Percentiles rank a stretch among this genome's conserved stretches.
Evolutionary conservation across 1,140 invertebrate genomes (phyloP).

Genomic region (Nomia melanderi): DNA sequence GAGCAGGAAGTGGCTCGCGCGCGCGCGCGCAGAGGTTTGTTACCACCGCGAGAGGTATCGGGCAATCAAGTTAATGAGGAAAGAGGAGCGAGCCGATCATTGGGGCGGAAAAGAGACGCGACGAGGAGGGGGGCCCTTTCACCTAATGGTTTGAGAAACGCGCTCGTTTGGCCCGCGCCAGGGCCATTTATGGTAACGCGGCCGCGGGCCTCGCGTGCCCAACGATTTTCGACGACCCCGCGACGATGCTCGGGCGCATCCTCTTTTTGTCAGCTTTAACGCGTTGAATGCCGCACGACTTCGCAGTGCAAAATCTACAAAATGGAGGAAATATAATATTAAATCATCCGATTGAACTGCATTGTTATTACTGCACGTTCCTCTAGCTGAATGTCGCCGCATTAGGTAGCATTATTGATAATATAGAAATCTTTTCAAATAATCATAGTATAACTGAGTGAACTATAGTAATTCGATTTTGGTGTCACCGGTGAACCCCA

Average conservation of each 20-base stretch:
- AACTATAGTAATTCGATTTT: no score
- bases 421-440: no score
- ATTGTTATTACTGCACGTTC: no score
- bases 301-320: no score
- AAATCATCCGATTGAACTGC: no score
- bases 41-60: conserved; percentile 35
- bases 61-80: conserved; percentile 52
- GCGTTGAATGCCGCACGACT: no score
- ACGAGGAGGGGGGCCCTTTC: conserved; percentile 32
- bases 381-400: no score
- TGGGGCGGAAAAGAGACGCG: conserved; percentile 17
- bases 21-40: conserved; percentile 21
- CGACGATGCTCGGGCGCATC: neutral
- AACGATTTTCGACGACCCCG: conserved; percentile 7
- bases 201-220: neutral
- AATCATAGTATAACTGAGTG: no score
- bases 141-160: conserved; percentile 53
- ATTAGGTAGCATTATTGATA: no score
- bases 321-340: no score
- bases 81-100: conserved; percentile 17
- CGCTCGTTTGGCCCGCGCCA: conserved; percentile 23
- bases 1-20: conserved; percentile 20
- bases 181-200: conserved; percentile 39
- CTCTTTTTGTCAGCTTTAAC: neutral
- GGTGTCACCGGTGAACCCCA: no score